Conservation (phyloP, 2,888 invertebrate genomes). For the Troides helena region DNA sequence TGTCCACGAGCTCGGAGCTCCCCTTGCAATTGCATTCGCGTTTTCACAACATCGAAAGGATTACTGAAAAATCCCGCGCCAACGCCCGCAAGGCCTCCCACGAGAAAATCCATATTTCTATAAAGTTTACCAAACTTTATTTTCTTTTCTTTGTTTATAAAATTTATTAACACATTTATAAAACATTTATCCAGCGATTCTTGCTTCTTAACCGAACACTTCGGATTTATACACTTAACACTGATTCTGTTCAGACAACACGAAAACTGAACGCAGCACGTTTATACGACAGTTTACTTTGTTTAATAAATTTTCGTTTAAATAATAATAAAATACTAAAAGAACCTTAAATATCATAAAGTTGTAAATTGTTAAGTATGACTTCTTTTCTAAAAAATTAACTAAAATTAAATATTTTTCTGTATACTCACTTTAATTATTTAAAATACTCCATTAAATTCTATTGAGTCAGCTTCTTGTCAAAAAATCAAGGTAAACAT, state of each 20-base stretch:
- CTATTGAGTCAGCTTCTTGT: neutral
- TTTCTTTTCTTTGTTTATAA: neutral
- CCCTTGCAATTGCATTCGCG: constrained; percentile 93
- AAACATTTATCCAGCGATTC: neutral
- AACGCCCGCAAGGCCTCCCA: constrained; percentile 87
- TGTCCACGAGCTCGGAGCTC: constrained; percentile 85
- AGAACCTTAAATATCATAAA: neutral
- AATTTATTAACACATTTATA: neutral
- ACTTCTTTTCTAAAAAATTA: neutral
- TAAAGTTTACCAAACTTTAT: neutral
- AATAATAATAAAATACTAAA: neutral
- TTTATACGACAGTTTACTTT: neutral
- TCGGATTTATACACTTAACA: neutral
- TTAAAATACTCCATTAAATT: neutral
- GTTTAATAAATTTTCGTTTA: neutral
- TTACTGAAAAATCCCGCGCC: constrained; percentile 92
- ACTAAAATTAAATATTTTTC: neutral
- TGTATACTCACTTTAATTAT: neutral
- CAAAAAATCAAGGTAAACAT: neutral
- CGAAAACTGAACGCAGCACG: neutral
- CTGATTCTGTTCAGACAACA: neutral
- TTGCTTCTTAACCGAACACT: neutral
- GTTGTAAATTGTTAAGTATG: neutral
- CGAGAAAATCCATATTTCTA: constrained; percentile 84
- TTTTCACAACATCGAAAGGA: constrained; percentile 94